Conservation (phyloP, 2,797 vertebrate species). For the Trichosurus vulpecula region DNA sequence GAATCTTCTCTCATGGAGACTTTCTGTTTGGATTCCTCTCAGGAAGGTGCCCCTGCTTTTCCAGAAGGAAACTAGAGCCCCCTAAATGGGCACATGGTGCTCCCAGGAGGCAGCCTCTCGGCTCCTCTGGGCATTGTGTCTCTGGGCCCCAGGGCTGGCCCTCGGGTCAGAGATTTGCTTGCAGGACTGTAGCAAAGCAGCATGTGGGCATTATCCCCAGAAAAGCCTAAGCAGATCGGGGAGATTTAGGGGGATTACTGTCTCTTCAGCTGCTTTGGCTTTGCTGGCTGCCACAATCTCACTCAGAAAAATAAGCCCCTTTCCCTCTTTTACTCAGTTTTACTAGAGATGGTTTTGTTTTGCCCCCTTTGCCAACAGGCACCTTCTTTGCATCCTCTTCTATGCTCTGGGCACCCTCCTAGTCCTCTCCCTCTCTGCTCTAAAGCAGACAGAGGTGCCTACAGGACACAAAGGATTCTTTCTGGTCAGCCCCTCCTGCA, state of each 20-base stretch:
- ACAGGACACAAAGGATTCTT: neutral
- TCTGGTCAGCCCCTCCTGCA: neutral
- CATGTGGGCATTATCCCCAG: neutral
- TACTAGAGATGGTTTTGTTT: neutral
- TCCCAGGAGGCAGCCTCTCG: neutral
- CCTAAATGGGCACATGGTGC: neutral
- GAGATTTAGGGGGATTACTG: slow-evolving; percentile 1
- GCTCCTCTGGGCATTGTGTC: neutral
- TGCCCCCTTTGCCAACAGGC: neutral
- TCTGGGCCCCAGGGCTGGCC: neutral
- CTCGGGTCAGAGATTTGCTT: neutral
- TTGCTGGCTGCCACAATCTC: slow-evolving; percentile 1
- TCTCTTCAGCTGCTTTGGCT: neutral
- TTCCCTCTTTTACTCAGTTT: neutral
- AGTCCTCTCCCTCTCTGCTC: neutral
- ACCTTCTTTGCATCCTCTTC: neutral
- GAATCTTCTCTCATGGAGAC: slow-evolving; percentile 22
- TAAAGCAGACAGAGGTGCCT: neutral
- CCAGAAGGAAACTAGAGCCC: slow-evolving; percentile 14
- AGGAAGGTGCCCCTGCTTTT: neutral
- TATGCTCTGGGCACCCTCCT: neutral
- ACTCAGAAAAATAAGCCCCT: neutral
- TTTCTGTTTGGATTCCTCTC: slow-evolving; percentile 1
- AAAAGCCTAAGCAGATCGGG: neutral
- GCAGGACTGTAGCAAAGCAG: neutral